Percentiles rank a stretch among this genome's conserved stretches.
Conservation (phyloP, 1,140 invertebrate genomes). For the Rhopalosiphum maidis region DNA sequence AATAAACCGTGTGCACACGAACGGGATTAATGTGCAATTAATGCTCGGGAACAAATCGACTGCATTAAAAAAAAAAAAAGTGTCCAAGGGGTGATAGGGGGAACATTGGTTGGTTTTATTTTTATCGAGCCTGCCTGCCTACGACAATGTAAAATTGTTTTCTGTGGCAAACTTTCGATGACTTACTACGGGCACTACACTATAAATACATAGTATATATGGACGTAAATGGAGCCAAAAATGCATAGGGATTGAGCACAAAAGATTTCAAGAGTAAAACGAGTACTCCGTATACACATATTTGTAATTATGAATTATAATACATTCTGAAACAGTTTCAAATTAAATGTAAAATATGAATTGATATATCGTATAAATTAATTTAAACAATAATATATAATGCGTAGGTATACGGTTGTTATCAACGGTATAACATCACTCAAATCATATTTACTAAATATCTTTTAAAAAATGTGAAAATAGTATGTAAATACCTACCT, state of each 20-base stretch:
- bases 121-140: neutral
- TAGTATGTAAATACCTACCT: neutral
- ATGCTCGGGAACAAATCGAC: neutral
- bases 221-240: too few species aligned
- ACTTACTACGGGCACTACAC: neutral
- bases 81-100: neutral
- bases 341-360: neutral
- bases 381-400: neutral
- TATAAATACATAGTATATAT: neutral
- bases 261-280: neutral
- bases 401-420: neutral
- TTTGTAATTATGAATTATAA: neutral
- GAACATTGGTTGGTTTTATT: neutral
- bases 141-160: neutral
- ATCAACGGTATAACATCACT: neutral
- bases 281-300: neutral
- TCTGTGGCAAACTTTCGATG: neutral
- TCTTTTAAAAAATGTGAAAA: neutral
- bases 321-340: neutral
- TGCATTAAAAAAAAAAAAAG: neutral
- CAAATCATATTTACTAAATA: neutral
- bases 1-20: neutral
- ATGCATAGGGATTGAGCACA: neutral
- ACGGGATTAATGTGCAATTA: conserved; percentile 16
- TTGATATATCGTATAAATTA: neutral